Conservation (phyloP, 2,797 vertebrate genomes). For the Xyrichtys novacula region DNA sequence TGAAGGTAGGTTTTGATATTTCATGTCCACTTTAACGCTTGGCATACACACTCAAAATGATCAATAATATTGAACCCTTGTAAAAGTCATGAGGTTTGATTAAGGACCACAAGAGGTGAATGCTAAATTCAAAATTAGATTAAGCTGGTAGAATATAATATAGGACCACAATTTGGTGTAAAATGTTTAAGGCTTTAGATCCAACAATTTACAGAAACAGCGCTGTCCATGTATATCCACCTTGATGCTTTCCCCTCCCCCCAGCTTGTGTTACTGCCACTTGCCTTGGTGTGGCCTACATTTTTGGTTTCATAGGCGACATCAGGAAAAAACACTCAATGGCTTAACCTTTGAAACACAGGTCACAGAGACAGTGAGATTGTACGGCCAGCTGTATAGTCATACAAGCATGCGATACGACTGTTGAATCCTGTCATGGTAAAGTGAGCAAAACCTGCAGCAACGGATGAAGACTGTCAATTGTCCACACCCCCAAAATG, state of each 20-base stretch:
- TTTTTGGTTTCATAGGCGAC: slow-evolving; percentile 39
- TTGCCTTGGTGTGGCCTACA: slow-evolving; percentile 48
- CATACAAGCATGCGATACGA: not conserved
- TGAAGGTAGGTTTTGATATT: slow-evolving; percentile 24
- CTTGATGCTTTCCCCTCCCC: slow-evolving; percentile 28
- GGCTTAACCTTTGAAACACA: slow-evolving; percentile 17
- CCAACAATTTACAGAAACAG: slow-evolving; percentile 1
- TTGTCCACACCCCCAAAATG: slow-evolving; percentile 27
- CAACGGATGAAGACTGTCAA: slow-evolving; percentile 8
- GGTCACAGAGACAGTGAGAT: slow-evolving; percentile 14
- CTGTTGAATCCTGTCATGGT: slow-evolving; percentile 14
- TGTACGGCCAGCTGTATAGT: not conserved
- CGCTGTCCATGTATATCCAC: slow-evolving; percentile 22
- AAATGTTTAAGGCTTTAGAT: not conserved
- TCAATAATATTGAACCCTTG: not conserved
- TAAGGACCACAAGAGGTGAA: not conserved
- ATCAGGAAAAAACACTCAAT: not conserved
- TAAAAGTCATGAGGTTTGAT: not conserved
- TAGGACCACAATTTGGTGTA: not conserved
- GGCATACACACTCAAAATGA: slow-evolving; percentile 3
- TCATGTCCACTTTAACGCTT: slow-evolving; percentile 27
- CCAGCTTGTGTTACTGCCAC: slow-evolving; percentile 42
- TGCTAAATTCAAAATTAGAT: not conserved
- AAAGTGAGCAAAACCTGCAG: slow-evolving; percentile 22
- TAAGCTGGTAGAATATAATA: not conserved